Evolutionary conservation across 1,140 invertebrate species (phyloP).

Genomic region (Drosophila mayri): DNA sequence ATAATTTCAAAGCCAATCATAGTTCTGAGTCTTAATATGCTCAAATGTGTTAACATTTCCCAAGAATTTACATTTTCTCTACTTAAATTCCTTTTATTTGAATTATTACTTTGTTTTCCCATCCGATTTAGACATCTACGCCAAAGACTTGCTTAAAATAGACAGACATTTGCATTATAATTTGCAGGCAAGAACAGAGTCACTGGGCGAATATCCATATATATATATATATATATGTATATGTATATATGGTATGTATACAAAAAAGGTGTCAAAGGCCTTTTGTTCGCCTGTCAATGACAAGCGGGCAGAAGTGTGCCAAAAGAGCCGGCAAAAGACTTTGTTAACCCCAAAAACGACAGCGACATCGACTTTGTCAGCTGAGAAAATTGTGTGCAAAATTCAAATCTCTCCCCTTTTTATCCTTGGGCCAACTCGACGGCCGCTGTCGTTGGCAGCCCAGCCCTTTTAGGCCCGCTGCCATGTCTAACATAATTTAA

Average conservation of each 20-base stretch:
- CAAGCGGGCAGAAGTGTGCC: conserved; percentile 70
- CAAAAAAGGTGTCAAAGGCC: conserved; percentile 74
- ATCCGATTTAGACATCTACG: conserved; percentile 3
- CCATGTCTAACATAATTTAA: conserved; percentile 81
- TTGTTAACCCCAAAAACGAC: conserved; percentile 63
- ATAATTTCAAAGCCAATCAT: too few species aligned
- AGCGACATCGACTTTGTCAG: conserved; percentile 31
- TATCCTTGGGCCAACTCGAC: conserved; percentile 23
- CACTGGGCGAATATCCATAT: conserved; percentile 10
- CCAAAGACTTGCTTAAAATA: conserved; percentile 13
- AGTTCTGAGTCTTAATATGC: too few species aligned
- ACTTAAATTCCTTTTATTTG: background rate
- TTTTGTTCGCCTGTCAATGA: conserved; percentile 79
- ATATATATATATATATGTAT: too few species aligned
- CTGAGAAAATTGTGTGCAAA: conserved; percentile 75
- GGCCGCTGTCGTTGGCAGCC: conserved; percentile 42
- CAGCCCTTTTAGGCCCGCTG: conserved; percentile 58
- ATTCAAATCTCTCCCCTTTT: conserved; percentile 64
- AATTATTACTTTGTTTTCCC: conserved; percentile 7
- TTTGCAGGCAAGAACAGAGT: conserved; percentile 33
- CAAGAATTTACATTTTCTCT: background rate
- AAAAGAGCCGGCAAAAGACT: conserved; percentile 64
- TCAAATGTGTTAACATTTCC: too few species aligned
- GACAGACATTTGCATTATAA: conserved; percentile 70
- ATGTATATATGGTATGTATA: too few species aligned